A percentile compares a stretch with the other conserved stretches of the same genome.
Evolutionary conservation across 2,888 invertebrate species (phyloP).

Genomic region (Hypomecis atomaria): DNA sequence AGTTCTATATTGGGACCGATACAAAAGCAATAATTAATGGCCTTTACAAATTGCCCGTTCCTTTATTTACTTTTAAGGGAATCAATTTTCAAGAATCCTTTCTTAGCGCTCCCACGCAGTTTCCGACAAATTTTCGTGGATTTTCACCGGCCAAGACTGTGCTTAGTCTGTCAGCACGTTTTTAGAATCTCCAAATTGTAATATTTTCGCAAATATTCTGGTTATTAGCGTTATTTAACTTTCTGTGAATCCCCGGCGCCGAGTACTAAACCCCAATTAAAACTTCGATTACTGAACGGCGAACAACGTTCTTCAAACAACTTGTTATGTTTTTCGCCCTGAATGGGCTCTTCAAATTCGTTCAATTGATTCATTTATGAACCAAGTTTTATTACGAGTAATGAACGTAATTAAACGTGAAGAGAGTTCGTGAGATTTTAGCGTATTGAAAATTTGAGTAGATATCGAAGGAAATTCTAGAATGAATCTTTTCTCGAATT

Average conservation of each 20-base stretch:
- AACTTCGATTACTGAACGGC: slow-evolving; percentile 58
- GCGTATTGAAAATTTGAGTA: not conserved
- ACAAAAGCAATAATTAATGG: too few relatives aligned
- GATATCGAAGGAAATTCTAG: too few relatives aligned
- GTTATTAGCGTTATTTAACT: slow-evolving; percentile 35
- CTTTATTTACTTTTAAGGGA: too few relatives aligned
- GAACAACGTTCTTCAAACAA: slow-evolving; percentile 57
- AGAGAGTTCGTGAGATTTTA: not conserved
- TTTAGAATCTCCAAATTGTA: too few relatives aligned
- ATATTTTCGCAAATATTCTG: slow-evolving; percentile 19
- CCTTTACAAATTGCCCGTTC: too few relatives aligned
- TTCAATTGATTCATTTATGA: slow-evolving; percentile 22
- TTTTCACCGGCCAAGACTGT: too few relatives aligned
- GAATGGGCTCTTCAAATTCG: slow-evolving; percentile 20
- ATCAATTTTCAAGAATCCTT: too few relatives aligned
- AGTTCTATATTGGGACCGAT: too few relatives aligned
- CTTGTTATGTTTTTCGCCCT: slow-evolving; percentile 49
- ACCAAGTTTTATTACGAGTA: slow-evolving; percentile 11
- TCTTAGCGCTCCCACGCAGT: too few relatives aligned
- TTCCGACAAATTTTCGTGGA: too few relatives aligned
- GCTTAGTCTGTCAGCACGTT: too few relatives aligned
- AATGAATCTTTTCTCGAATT: too few relatives aligned
- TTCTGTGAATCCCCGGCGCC: slow-evolving; percentile 40
- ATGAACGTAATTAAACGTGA: slow-evolving; percentile 10
- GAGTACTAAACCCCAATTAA: slow-evolving; percentile 68